Percentiles rank a stretch among this genome's conserved stretches.
Evolutionary conservation across 2,797 vertebrate species (phyloP).

Genomic region (Myotis findleyi): DNA sequence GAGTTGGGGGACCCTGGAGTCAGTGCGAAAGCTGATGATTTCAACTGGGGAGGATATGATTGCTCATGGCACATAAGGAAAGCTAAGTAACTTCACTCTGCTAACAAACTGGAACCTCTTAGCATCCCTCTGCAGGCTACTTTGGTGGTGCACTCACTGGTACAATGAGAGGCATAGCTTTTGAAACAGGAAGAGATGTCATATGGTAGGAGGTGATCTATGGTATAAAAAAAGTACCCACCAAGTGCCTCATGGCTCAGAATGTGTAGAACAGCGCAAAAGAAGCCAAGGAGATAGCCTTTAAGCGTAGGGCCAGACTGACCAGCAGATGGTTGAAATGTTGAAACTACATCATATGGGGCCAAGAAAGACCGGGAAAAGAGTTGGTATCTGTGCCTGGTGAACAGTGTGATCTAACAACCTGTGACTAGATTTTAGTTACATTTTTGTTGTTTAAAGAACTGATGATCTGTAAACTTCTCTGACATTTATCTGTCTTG

Average conservation of each 20-base stretch:
- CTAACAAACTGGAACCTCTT: background rate
- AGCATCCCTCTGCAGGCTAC: background rate
- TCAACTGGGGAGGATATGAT: background rate
- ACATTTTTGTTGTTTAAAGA: background rate
- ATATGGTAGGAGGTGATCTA: background rate
- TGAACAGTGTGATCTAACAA: background rate
- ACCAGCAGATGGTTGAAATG: background rate
- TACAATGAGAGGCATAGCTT: background rate
- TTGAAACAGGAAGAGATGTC: background rate
- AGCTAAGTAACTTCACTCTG: background rate
- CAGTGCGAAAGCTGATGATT: background rate
- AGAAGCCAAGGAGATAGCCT: background rate
- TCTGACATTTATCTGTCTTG: background rate
- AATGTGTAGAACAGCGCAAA: background rate
- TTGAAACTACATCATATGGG: background rate
- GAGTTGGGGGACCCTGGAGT: background rate
- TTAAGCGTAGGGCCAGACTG: background rate
- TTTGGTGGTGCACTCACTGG: accelerated
- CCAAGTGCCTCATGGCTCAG: background rate
- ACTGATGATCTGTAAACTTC: background rate
- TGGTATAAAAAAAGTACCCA: background rate
- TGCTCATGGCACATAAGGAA: background rate
- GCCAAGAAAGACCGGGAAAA: background rate
- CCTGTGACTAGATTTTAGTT: background rate
- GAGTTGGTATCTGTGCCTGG: background rate